phyloP scores from a whole-genome alignment of 2,113 vertebrate species.

The Hyaena hyaena region DNA sequence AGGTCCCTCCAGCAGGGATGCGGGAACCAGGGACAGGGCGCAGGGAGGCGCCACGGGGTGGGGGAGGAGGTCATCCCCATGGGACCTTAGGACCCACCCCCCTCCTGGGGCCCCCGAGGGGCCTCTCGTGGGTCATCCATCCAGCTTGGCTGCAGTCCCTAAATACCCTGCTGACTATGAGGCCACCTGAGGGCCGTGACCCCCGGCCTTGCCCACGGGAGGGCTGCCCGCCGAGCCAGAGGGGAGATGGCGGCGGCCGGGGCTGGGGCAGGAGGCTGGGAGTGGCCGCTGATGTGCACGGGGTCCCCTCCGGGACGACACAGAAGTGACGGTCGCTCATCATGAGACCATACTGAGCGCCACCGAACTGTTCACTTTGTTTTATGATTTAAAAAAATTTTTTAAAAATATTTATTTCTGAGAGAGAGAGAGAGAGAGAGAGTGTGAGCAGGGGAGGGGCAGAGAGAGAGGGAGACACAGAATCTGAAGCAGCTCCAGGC shows the following conservation, averaged over 20 bases:
- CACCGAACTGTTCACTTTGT: no score
- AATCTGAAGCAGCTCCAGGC: no score
- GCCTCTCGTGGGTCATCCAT: not conserved
- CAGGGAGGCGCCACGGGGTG: not conserved
- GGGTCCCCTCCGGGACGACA: not conserved
- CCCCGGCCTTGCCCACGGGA: fast-evolving
- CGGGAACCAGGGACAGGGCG: fast-evolving
- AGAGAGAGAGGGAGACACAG: no score
- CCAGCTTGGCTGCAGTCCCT: not conserved
- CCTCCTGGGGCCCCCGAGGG: not conserved
- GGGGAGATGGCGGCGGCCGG: not conserved
- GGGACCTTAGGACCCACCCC: not conserved
- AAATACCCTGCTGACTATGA: not conserved
- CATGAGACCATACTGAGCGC: not conserved
- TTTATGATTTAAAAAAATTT: no score
- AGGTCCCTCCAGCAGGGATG: no score
- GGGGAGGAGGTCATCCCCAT: not conserved
- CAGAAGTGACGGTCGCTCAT: not conserved
- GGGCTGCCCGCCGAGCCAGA: not conserved
- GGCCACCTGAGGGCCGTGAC: not conserved
- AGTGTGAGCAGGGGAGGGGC: no score
- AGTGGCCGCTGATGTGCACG: fast-evolving
- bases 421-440: no score
- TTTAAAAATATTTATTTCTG: no score
- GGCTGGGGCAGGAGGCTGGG: not conserved